Base-by-base conservation (phyloP, 2,888 invertebrate genomes). In the Acholoe squamosa region DNA sequence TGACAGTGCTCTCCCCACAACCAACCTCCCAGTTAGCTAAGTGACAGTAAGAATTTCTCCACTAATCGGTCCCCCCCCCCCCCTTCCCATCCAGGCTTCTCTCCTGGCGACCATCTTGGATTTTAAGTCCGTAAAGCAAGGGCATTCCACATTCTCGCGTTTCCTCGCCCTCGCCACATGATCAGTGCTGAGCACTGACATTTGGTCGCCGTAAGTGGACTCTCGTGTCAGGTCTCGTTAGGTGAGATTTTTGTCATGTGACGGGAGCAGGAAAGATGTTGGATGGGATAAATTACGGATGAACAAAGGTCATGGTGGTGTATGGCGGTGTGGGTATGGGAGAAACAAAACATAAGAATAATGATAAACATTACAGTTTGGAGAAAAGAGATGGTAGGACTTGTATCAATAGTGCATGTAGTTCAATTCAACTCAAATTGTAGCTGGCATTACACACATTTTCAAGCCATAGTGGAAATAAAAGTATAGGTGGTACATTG, bases 191-290 rank as follows among this genome's bases (percentile, higher is more conserved):
- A n/a, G n/a, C n/a, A n/a, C n/a, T 43, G 71, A 71, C 71, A 71
- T 71, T 28, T 71, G 28, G 71, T 28, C 71, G 31, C 71, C 71
- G 3, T 71, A 31, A 71, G 71, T 71, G 71, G 71, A 14, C 71
- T 71, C 71, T 71, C 71, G 71, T 71, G 71, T 71, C 71, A 71
- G 28, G 31, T 28, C 28, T 71, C 71, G 71, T 71, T 71, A 71
- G 71, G 31, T 25, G 31, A 71, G 71, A 31, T 71, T 71, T 28
- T 1, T 28, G 71, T 71, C 71, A 71, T 28, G 71, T 71, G 71
- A 22, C 71, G 25, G 28, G 71, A 31, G 3, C 3, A 3, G 10
- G 31, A 16, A 71, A 5, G 71, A 71, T 71, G 28, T 25, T 28
- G 31, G 71, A 31, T 71, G n/a, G 28, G 71, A 3, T 7, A 22